These are phyloP conservation scores for Salpingus planirostris DNA, from an alignment of 2,888 invertebrate species.

Conservation along the genomic window DNA sequence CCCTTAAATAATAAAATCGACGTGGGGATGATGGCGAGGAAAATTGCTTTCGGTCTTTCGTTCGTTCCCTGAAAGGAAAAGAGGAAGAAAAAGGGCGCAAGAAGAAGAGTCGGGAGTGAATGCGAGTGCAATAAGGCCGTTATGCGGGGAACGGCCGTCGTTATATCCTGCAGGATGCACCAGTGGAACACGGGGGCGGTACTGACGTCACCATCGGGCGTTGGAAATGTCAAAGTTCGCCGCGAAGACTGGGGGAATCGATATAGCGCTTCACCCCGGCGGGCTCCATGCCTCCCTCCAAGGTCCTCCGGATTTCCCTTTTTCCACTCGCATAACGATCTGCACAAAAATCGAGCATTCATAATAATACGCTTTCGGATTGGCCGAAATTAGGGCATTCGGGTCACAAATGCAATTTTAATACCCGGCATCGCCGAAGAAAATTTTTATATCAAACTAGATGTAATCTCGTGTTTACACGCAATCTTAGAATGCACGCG, in stretches of 20 bases:
- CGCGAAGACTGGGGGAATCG: constrained; percentile 20
- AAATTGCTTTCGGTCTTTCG: neutral
- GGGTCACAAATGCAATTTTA: too few relatives aligned
- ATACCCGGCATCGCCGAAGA: too few relatives aligned
- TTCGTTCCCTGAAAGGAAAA: neutral
- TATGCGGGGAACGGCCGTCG: constrained; percentile 4
- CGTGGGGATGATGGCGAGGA: neutral
- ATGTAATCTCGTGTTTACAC: too few relatives aligned
- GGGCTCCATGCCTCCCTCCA: neutral
- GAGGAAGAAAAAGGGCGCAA: neutral
- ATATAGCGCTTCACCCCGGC: constrained; percentile 23
- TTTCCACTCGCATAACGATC: too few relatives aligned
- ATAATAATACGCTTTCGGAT: too few relatives aligned
- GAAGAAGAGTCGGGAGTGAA: neutral
- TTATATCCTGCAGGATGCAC: constrained; percentile 14
- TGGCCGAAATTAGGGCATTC: too few relatives aligned
- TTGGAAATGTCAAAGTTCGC: constrained; percentile 30
- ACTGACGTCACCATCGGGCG: constrained; percentile 14
- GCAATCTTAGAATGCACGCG: too few relatives aligned
- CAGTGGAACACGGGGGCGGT: constrained; percentile 9
- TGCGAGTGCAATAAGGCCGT: too few relatives aligned
- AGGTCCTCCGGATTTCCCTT: neutral
- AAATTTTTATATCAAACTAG: too few relatives aligned
- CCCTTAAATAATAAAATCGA: neutral
- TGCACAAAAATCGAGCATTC: too few relatives aligned